phyloP scores from a whole-genome alignment of 2,113 vertebrate species.

The Panurus biarmicus region DNA sequence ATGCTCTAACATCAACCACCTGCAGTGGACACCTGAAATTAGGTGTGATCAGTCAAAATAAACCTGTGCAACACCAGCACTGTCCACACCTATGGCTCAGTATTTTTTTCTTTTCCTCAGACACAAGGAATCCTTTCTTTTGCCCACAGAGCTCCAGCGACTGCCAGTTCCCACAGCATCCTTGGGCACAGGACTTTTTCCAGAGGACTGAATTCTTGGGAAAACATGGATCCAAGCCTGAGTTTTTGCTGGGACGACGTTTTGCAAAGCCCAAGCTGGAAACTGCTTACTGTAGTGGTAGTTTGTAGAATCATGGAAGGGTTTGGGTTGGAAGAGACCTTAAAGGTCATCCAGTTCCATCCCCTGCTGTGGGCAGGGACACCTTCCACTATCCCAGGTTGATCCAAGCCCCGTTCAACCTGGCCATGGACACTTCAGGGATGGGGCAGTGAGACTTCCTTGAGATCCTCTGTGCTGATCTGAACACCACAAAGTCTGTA shows the following conservation, averaged over 20 bases:
- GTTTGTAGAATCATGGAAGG: not conserved
- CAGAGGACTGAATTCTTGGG: not conserved
- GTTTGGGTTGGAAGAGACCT: not conserved
- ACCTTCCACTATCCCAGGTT: not conserved
- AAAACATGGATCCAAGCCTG: not conserved
- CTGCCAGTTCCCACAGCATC: not conserved
- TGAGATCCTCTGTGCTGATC: not conserved
- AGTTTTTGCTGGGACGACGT: not conserved
- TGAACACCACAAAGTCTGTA: not conserved
- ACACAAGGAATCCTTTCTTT: not conserved
- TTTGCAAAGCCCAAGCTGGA: not conserved
- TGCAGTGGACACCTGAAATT: not conserved
- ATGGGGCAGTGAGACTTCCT: too few relatives aligned
- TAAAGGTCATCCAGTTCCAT: not conserved
- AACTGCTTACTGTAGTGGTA: not conserved
- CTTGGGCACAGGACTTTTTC: not conserved
- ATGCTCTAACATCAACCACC: not conserved
- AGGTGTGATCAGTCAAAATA: not conserved
- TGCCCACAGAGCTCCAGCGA: not conserved
- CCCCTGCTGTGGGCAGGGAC: not conserved
- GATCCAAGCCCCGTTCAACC: fast-evolving
- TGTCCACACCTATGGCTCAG: not conserved
- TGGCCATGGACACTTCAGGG: not conserved
- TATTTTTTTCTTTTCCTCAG: not conserved
- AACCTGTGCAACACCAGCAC: not conserved